Evolutionary conservation across 2,888 invertebrate genomes (phyloP), one percentile per base, ranked within the genome.

Genomic region (Epistrophella euchroma): DNA sequence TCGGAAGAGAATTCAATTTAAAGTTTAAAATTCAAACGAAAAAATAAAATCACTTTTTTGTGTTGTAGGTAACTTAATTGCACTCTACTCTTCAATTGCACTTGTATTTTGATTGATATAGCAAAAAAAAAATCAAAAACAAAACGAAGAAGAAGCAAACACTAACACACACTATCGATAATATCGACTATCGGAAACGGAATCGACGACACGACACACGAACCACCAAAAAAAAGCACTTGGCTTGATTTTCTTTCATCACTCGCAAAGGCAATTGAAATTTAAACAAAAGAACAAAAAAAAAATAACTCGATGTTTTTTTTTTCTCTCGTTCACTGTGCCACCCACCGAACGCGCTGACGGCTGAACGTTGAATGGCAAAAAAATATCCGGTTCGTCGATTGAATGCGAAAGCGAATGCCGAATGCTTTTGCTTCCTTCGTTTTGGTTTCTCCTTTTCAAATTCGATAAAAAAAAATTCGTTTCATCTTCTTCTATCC

Each of bases 331-430:
- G 80, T 70, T 77, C 78, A 74, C 62, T 71, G 45, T 75, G 64
- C 82, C 73, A 78, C 86, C 86, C 73, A 77, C 70, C 82, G 86
- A 77, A 78, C 86, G 78, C 82, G 73, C 71, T 86, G 86, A 86
- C 82, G 81, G 70, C 86, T 82, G 73, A 86, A 86, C 86, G 77
- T 82, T 62, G 62, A 86, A 86, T 86, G 86, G 10, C 76, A 68
- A 73, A 56, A 84, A 76, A 81, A 52, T 85, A 81, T 85, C 81
- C 85, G 71, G 76, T 76, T 81, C 68, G 50, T 52, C 37, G 37
- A 68, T 43, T 56, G 32, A 52, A 45, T 43, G 56, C 55, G n/a
- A 52, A 52, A 19, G 64, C 45, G 9, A 28, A 25, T 19, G 66
- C 45, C 45, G 9, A 28, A 25, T 19, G 66, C 45, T 52, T 37